Conservation (phyloP, 2,113 vertebrate species). For the Anhinga rufa region DNA sequence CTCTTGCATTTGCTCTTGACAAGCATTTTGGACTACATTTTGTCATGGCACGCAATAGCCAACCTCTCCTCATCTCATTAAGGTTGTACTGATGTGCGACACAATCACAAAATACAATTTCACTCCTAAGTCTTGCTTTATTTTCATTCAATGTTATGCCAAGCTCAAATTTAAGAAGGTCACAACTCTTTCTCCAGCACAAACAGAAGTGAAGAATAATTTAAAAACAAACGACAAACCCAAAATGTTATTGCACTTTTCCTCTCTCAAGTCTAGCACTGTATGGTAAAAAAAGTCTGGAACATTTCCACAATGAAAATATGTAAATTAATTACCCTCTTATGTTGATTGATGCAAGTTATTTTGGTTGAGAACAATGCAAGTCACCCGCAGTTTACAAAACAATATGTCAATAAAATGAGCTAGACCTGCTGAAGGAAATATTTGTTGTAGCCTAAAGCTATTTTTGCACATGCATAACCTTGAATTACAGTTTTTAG, state of each 20-base stretch:
- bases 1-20: neutral
- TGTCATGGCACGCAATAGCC: conserved; percentile 29
- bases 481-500: conserved; percentile 33
- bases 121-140: conserved; percentile 53
- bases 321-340: conserved; percentile 62
- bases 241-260: neutral
- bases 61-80: conserved; percentile 59
- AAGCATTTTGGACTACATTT: conserved; percentile 20
- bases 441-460: conserved; percentile 54
- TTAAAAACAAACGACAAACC: neutral
- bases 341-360: conserved; percentile 56
- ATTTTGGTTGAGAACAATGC: conserved; percentile 59
- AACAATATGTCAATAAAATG: conserved; percentile 66
- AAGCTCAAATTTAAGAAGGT: conserved; percentile 41
- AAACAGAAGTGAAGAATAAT: neutral
- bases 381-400: conserved; percentile 59
- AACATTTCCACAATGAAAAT: conserved; percentile 45
- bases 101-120: conserved; percentile 12
- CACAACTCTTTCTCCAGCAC: neutral
- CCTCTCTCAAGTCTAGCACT: neutral
- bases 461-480: conserved; percentile 52
- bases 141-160: conserved; percentile 54
- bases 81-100: conserved; percentile 47
- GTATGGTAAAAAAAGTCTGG: neutral
- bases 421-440: conserved; percentile 53